Evolutionary conservation across 2,797 vertebrate genomes (phyloP).

Genomic region (Tapirus indicus): DNA sequence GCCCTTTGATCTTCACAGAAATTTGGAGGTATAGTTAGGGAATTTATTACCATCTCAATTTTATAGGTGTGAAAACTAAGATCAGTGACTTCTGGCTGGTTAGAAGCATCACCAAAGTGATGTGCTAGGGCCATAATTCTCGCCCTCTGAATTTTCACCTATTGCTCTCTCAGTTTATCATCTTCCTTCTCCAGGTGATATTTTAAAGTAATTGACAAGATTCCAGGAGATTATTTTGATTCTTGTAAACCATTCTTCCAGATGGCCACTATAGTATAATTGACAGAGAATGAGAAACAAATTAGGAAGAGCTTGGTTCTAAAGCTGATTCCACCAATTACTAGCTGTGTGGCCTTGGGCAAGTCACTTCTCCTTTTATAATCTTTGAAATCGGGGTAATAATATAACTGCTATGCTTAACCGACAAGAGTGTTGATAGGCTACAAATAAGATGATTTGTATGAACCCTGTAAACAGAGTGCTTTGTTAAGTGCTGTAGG

Average conservation of each 20-base stretch:
- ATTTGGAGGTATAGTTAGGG: neutral
- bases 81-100: neutral
- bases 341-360: neutral
- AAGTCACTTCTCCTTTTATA: neutral
- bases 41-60: neutral
- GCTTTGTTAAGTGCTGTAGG: neutral
- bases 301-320: neutral
- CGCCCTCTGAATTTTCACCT: neutral
- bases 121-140: neutral
- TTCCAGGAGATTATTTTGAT: neutral
- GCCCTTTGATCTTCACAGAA: neutral
- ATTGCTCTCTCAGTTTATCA: neutral
- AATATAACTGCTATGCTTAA: neutral
- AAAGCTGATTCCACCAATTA: neutral
- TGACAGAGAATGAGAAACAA: neutral
- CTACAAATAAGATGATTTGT: neutral
- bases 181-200: neutral
- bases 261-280: neutral
- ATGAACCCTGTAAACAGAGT: neutral
- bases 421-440: neutral
- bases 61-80: neutral
- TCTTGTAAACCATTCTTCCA: neutral
- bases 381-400: neutral
- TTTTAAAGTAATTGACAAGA: neutral
- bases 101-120: neutral